These are phyloP conservation scores for Torymus aiolomorphi DNA, from an alignment of 2,888 invertebrate genomes.

Conservation along the genomic window DNA sequence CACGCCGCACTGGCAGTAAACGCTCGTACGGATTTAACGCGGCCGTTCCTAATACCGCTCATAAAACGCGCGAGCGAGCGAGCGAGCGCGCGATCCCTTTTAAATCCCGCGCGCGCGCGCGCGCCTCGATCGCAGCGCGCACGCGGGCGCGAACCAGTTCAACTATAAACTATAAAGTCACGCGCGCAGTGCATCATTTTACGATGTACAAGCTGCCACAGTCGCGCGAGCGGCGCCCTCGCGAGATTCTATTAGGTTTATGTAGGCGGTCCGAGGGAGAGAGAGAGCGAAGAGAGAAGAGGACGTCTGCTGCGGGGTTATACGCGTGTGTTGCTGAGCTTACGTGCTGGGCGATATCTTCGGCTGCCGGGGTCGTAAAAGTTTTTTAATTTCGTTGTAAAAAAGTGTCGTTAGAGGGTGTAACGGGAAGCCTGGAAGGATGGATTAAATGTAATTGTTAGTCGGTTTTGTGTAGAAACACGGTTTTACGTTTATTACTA, in stretches of 20 bases:
- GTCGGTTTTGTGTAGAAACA: no score
- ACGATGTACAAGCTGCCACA: constrained; percentile 66
- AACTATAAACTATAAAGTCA: constrained; percentile 71
- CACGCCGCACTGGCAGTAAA: constrained; percentile 52
- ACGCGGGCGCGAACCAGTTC: constrained; percentile 56
- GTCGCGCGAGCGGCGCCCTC: constrained; percentile 39
- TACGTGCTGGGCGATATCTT: neutral
- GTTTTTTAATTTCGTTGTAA: neutral
- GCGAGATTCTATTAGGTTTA: constrained; percentile 67
- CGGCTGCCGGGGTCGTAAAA: neutral
- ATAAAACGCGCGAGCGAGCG: constrained; percentile 64
- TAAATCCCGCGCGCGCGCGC: constrained; percentile 68
- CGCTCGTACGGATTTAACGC: constrained; percentile 62
- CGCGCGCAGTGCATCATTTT: constrained; percentile 65
- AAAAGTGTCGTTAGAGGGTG: neutral
- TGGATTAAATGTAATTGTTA: no score
- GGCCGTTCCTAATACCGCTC: constrained; percentile 65
- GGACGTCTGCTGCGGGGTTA: no score
- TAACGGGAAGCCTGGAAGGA: neutral
- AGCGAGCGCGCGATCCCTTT: constrained; percentile 68
- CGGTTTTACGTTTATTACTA: no score
- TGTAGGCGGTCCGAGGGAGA: constrained; percentile 48
- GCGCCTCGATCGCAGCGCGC: constrained; percentile 65
- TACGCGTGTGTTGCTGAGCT: constrained; percentile 12
- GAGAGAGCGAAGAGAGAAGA: neutral